phyloP scores from a whole-genome alignment of 2,888 invertebrate species.

The Elmis aenea region DNA sequence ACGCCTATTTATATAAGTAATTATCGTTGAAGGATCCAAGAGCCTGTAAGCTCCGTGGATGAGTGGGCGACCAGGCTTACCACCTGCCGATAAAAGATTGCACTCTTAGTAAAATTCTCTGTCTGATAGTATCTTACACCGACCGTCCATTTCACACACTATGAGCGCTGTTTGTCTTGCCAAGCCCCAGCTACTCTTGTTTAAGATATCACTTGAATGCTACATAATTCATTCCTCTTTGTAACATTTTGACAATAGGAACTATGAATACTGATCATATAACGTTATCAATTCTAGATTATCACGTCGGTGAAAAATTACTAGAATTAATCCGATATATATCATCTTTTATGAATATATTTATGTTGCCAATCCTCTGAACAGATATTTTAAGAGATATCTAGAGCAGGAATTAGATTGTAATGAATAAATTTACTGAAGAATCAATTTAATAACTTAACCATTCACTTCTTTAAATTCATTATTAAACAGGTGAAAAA shows the following conservation, averaged over 20 bases:
- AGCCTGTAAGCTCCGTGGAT: slow-evolving; percentile 15
- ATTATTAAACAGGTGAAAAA: no score
- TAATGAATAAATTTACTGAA: no score
- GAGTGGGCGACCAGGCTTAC: slow-evolving; percentile 32
- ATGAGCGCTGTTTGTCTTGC: slow-evolving; percentile 31
- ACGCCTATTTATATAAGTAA: slow-evolving; percentile 16
- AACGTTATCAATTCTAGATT: slow-evolving; percentile 5
- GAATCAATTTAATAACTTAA: no score
- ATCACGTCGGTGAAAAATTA: slow-evolving; percentile 2
- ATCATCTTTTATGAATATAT: slow-evolving; percentile 2
- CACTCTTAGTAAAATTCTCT: slow-evolving; percentile 33
- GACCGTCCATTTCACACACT: slow-evolving; percentile 35
- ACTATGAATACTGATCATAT: slow-evolving; percentile 8
- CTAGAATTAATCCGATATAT: background rate
- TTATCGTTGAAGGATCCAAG: slow-evolving; percentile 17
- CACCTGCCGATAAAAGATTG: slow-evolving; percentile 39
- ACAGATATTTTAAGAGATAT: no score
- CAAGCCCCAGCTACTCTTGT: slow-evolving; percentile 30
- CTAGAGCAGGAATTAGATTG: no score
- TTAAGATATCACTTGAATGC: slow-evolving; percentile 36
- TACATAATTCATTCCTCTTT: slow-evolving; percentile 31
- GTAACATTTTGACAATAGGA: slow-evolving; percentile 24
- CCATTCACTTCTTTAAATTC: no score
- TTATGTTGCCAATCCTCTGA: no score
- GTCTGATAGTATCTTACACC: slow-evolving; percentile 32